Evolutionary conservation across 2,797 vertebrate species (phyloP).

Genomic region (Enteromius paludinosus): DNA sequence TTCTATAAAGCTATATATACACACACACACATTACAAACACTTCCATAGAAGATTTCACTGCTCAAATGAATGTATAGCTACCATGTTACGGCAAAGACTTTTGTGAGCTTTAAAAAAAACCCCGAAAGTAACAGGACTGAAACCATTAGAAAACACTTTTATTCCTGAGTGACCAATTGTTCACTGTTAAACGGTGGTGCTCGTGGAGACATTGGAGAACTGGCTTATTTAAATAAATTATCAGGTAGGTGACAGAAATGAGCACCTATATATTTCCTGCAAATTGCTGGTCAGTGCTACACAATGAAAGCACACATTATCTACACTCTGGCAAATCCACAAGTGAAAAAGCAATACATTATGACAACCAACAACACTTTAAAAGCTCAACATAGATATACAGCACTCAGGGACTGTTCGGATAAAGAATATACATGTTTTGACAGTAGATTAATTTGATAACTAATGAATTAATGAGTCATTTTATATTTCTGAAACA

Average conservation of each 20-base stretch:
- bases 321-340: background rate
- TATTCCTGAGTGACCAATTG: background rate
- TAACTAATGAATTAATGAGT: background rate
- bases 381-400: background rate
- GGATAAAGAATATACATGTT: background rate
- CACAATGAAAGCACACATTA: slow-evolving; percentile 10
- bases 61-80: background rate
- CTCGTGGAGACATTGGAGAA: slow-evolving; percentile 28
- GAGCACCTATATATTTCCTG: slow-evolving; percentile 9
- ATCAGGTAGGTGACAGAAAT: slow-evolving; percentile 31
- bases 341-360: background rate
- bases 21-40: background rate
- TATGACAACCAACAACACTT: background rate
- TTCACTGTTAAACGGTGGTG: background rate
- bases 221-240: slow-evolving; percentile 13
- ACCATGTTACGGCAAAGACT: background rate
- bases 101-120: background rate
- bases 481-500: background rate
- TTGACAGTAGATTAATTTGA: slow-evolving; percentile 4
- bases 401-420: background rate
- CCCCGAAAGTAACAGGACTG: background rate
- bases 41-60: background rate
- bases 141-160: background rate
- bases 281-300: slow-evolving; percentile 7
- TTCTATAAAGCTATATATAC: background rate